These are phyloP conservation scores for Lithobates pipiens DNA, from an alignment of 2,797 vertebrate genomes.

Conservation along the genomic window DNA sequence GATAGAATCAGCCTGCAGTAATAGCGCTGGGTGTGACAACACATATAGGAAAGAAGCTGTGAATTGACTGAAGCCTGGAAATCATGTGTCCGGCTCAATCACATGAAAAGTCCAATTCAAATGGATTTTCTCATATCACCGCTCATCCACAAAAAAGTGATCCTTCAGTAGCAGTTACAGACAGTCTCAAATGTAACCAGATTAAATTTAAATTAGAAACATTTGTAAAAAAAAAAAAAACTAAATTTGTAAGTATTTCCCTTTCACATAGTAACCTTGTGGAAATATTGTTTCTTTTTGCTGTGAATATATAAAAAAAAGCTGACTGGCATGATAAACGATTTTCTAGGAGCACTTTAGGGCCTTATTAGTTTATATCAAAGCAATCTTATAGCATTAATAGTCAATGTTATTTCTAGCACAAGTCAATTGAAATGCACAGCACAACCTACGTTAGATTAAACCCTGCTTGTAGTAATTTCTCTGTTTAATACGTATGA, in stretches of 20 bases:
- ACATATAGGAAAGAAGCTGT: not conserved
- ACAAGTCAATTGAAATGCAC: slow-evolving; percentile 7
- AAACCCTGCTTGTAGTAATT: not conserved
- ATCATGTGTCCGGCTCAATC: not conserved
- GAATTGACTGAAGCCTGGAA: slow-evolving; percentile 18
- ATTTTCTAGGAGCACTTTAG: slow-evolving; percentile 5
- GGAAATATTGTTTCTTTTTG: not conserved
- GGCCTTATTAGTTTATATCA: slow-evolving; percentile 47
- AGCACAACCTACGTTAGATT: not conserved
- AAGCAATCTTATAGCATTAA: slow-evolving; percentile 14
- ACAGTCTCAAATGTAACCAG: not conserved
- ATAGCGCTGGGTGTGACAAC: slow-evolving; percentile 12
- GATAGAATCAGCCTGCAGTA: not conserved
- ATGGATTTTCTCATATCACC: not conserved
- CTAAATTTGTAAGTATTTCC: slow-evolving; percentile 16
- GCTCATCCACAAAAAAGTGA: not conserved
- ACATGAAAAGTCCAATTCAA: not conserved
- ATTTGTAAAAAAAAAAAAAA: not conserved
- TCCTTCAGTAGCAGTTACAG: not conserved
- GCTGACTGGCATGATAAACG: not conserved
- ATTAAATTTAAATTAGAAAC: not conserved
- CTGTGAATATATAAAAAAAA: slow-evolving; percentile 20
- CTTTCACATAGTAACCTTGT: not conserved
- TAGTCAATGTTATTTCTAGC: slow-evolving; percentile 19
- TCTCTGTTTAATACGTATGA: not conserved